Evolutionary conservation across 2,888 invertebrate genomes (phyloP), one percentile per base, ranked within the genome.

Genomic region (Lycocerus yunnanus): DNA sequence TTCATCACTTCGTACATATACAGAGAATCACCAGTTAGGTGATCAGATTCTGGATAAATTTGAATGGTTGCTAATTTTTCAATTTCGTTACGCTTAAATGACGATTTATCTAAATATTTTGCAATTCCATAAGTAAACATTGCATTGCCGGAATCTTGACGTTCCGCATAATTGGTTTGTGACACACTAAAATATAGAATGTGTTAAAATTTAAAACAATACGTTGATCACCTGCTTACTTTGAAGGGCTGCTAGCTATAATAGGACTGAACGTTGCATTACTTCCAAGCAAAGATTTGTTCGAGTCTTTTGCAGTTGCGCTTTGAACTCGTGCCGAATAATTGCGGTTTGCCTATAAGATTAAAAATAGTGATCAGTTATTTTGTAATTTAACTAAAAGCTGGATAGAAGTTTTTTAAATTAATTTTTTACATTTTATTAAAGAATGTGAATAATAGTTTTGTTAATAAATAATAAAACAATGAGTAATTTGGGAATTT

Each of bases 61-160:
- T 66, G 68, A 18, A 79, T 66, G 10, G 59, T 11, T 13, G 75
- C 71, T 16, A 67, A 10, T 15, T 76, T 66, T 43, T 72, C 61
- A 13, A 6, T 24, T 15, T 67, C 15, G 11, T 14, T 58, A 16
- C 73, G 15, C 67, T 73, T 72, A 68, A 73, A 76, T n/a, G 65
- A 63, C 13, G 72, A 65, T 5, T 61, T 27, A 14, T 69, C 15
- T 15, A 68, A 24, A 6, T 71, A 66, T 24, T 66, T 75, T 21
- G 71, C 71, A 16, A 59, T 16, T 27, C 79, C 79, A 66, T 74
- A 78, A 20, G 75, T 74, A 8, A 71, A 89, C 16, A 93, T 89
- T 13, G 91, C 89, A 69, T 91, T 90, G 2, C 93, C 93, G 60
- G 91, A 89, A 81, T 91, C 91, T 27, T 86, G 59, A 16, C 77